Evolutionary conservation across 1,140 invertebrate species (phyloP).

Genomic region (Solen grandis): DNA sequence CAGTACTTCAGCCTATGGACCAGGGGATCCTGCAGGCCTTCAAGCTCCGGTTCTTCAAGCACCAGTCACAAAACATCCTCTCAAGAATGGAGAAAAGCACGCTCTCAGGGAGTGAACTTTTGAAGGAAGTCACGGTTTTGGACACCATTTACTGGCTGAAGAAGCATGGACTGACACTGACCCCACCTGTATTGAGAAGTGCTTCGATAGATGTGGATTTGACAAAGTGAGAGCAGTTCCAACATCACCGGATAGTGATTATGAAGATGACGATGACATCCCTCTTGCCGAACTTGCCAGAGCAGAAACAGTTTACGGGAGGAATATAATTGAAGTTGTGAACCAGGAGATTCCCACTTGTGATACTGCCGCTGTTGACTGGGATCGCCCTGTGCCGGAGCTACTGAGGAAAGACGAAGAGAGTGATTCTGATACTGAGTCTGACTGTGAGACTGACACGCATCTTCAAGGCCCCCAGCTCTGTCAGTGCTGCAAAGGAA

Average conservation of each 20-base stretch:
- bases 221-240: background rate
- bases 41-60: background rate
- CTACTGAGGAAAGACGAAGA: no score
- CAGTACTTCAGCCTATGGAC: no score
- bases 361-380: background rate
- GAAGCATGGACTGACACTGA: background rate
- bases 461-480: no score
- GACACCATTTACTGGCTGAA: slow-evolving; percentile 3
- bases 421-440: background rate
- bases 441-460: background rate
- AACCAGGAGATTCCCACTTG: background rate
- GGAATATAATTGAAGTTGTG: no score
- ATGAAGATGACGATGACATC: background rate
- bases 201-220: slow-evolving; percentile 17
- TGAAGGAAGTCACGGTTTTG: slow-evolving; percentile 1
- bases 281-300: background rate
- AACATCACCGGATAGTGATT: background rate
- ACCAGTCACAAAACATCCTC: background rate
- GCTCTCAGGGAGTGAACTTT: background rate
- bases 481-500: background rate
- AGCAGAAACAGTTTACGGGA: no score
- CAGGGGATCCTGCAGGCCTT: background rate
- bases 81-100: background rate
- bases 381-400: background rate
- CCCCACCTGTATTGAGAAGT: background rate